These are phyloP conservation scores for Axinella damicornis DNA, from an alignment of 37 sponge, comb jelly and placozoan species.

Conservation along the genomic window DNA sequence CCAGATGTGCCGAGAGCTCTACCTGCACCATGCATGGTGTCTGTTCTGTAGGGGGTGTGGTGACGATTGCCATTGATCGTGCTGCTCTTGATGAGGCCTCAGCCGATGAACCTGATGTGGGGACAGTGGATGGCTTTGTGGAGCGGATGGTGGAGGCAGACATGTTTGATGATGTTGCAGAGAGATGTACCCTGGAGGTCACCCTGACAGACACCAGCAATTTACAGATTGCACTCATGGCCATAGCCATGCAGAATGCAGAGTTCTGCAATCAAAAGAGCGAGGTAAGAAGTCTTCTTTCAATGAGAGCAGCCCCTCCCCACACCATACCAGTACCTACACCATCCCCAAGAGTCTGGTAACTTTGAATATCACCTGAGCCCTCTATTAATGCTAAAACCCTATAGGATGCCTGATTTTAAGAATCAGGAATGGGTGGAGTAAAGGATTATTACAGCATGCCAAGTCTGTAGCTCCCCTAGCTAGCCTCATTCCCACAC, in stretches of 20 bases:
- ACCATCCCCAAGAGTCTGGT: too few species aligned
- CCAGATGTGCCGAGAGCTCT: too few species aligned
- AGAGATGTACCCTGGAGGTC: neutral
- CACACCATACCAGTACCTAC: too few species aligned
- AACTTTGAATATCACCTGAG: too few species aligned
- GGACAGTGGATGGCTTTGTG: neutral
- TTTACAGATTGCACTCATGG: neutral
- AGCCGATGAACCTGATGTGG: neutral
- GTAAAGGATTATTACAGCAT: too few species aligned
- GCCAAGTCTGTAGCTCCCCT: too few species aligned
- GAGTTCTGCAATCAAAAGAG: neutral
- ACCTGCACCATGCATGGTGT: too few species aligned
- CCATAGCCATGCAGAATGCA: neutral
- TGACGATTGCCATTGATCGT: conserved; percentile 17
- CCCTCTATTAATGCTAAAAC: too few species aligned
- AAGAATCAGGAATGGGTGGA: too few species aligned
- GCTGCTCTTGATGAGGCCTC: conserved; percentile 11
- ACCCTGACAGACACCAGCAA: neutral
- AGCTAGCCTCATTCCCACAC: too few species aligned
- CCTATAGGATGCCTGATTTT: too few species aligned
- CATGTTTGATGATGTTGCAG: neutral
- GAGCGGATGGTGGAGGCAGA: neutral
- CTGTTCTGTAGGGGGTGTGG: conserved; percentile 22
- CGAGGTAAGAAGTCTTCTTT: neutral
- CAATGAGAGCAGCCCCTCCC: neutral